Base-by-base conservation (phyloP, 2,113 vertebrate genomes). In the Salvelinus alpinus region DNA sequence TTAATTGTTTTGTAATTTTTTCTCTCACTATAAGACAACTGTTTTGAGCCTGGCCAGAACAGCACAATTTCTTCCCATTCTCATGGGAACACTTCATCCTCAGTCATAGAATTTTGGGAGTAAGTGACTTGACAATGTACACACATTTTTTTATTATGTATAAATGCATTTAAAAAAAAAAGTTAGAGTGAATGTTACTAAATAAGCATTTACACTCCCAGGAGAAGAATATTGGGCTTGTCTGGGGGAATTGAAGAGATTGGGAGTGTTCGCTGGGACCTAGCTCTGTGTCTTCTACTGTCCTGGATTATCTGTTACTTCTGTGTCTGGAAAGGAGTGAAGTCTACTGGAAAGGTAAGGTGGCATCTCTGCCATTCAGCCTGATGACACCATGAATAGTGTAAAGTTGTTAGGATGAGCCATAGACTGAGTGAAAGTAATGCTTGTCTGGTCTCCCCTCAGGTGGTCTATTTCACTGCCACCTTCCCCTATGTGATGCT, bases 391-490 rank as follows among this genome's bases (percentile, higher is more conserved):
- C 38, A 70, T 65, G 31, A 65, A 38, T 48, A 27, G 20, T 68
- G 12, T 11, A 47, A n/a, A 24, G 38, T 3, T 70, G 44, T 47
- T 44, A 66, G 22, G 3, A 70, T 70, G n/a, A 22, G n/a, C 34
- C 38, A 22, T 24, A 13, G 9, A 48, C 20, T 48, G 11, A 70
- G 51, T 14, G 8, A 25, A 74, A n/a, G 48, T 29, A 18, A 1
- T 64, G 3, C 8, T 72, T 8, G 2, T 69, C 82, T 4, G 51
- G 51, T 18, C 51, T 80, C 38, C 2, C 51, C 22, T 34, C 84
- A 99, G 98, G 96, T 99, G 0, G 97, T 98, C 22, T 99, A 99
- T 76, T 96, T 99, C 87, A 99, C 98, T 8, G 96, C 96, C 73
- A 97, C 96, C 0, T 99, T 99, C 74, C 98, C 97, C 0, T 99